These are phyloP conservation scores for Onthophagus taurus DNA, from an alignment of 1,140 invertebrate genomes.

Conservation along the genomic window DNA sequence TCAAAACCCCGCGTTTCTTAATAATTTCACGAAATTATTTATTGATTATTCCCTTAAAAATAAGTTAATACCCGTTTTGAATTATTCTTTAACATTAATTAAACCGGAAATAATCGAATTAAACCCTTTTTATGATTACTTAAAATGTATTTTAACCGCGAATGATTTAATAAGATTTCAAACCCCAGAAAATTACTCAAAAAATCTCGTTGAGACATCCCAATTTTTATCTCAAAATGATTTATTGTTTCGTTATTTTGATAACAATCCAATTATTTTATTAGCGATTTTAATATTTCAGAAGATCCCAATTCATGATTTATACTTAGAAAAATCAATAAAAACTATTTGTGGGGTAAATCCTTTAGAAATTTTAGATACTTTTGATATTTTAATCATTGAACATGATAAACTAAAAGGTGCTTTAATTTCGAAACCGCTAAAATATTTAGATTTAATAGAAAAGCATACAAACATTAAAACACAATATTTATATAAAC, in stretches of 20 bases:
- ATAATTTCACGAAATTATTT: conserved; percentile 44
- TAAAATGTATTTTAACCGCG: too few species aligned
- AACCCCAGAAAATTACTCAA: conserved; percentile 21
- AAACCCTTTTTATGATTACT: too few species aligned
- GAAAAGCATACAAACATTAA: conserved; percentile 20
- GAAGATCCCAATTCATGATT: too few species aligned
- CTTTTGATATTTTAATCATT: too few species aligned
- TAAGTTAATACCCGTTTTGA: conserved; percentile 42
- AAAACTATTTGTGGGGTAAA: too few species aligned
- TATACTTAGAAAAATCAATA: too few species aligned
- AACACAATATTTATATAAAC: conserved; percentile 1
- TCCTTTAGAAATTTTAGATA: too few species aligned
- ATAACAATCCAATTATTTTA: conserved; percentile 36
- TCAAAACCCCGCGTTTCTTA: conserved; percentile 43
- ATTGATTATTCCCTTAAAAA: conserved; percentile 45
- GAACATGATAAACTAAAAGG: conserved; percentile 1
- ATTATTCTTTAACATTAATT: too few species aligned
- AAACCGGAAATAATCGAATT: too few species aligned
- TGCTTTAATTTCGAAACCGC: too few species aligned
- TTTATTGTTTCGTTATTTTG: conserved; percentile 34
- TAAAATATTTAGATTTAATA: conserved; percentile 28
- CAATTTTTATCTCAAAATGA: conserved; percentile 30
- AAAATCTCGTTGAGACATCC: conserved; percentile 30
- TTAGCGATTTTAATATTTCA: conserved; percentile 36
- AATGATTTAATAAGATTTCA: too few species aligned